Percentiles rank a stretch among this genome's conserved stretches.
phyloP scores from a whole-genome alignment of 2,888 invertebrate genomes.

The Minunthozetes semirufus region DNA sequence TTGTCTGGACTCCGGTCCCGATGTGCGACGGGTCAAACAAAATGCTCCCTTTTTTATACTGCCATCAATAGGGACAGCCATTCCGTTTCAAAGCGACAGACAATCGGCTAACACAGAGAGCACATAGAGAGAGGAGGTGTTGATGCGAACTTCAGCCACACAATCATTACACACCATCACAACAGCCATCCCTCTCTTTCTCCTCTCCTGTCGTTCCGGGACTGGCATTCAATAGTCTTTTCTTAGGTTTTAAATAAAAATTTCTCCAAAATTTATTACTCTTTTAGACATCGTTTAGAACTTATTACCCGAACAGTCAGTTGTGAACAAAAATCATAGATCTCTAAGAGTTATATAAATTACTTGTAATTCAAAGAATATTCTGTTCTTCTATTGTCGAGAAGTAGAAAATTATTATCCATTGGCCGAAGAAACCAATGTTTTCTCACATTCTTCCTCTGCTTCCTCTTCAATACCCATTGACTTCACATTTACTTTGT shows the following conservation, averaged over 20 bases:
- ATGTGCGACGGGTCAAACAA: constrained; percentile 30
- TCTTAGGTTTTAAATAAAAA: not conserved
- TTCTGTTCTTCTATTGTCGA: not conserved
- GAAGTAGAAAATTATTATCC: not conserved
- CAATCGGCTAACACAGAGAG: not conserved
- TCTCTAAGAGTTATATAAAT: constrained; percentile 22
- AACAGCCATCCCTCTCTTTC: not conserved
- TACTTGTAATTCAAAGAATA: constrained; percentile 11
- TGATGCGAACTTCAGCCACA: constrained; percentile 19
- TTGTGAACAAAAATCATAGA: not conserved
- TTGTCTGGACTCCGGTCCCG: constrained; percentile 18
- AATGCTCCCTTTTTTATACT: constrained; percentile 27
- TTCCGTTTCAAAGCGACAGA: constrained; percentile 16
- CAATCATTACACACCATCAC: constrained; percentile 10
- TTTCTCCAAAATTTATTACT: not conserved
- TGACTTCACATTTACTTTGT: too few species aligned
- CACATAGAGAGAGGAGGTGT: not conserved
- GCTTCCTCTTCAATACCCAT: not conserved
- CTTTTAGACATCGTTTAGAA: constrained; percentile 25
- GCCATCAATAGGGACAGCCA: constrained; percentile 15
- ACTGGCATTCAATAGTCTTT: not conserved
- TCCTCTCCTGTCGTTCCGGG: not conserved
- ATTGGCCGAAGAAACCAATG: not conserved
- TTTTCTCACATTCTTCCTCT: not conserved
- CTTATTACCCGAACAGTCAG: constrained; percentile 2